phyloP scores from a whole-genome alignment of 2,113 vertebrate genomes.

The Peromyscus polionotus region DNA sequence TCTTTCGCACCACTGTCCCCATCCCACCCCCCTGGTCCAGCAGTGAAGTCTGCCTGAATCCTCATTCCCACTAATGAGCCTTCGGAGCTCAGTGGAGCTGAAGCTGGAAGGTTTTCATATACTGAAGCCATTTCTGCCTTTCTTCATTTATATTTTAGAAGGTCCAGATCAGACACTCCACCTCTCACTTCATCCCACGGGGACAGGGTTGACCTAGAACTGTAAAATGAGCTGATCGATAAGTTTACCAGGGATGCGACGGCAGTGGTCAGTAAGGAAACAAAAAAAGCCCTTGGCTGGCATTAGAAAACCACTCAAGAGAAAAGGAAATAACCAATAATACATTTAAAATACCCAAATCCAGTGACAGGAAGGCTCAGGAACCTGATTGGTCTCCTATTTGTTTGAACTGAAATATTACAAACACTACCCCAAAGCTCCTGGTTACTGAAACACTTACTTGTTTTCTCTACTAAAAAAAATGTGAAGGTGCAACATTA shows the following conservation, averaged over 20 bases:
- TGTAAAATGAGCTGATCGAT: conserved; percentile 16
- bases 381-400: neutral
- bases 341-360: neutral
- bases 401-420: neutral
- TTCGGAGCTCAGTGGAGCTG: neutral
- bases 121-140: conserved; percentile 9
- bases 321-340: neutral
- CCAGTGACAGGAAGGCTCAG: neutral
- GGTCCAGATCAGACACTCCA: neutral
- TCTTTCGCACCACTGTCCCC: neutral
- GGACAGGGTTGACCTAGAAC: conserved; percentile 33
- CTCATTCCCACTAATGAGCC: neutral
- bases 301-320: conserved; percentile 16
- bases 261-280: conserved; percentile 61
- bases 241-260: conserved; percentile 18
- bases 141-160: conserved; percentile 50
- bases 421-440: neutral
- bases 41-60: neutral
- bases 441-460: neutral
- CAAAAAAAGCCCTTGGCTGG: conserved; percentile 22
- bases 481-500: neutral
- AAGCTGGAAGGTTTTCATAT: neutral
- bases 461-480: neutral
- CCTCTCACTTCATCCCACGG: neutral
- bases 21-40: neutral